Percentiles rank a stretch among this genome's conserved stretches.
phyloP scores from a whole-genome alignment of 2,888 invertebrate species.

The Thymelicus lineola region DNA sequence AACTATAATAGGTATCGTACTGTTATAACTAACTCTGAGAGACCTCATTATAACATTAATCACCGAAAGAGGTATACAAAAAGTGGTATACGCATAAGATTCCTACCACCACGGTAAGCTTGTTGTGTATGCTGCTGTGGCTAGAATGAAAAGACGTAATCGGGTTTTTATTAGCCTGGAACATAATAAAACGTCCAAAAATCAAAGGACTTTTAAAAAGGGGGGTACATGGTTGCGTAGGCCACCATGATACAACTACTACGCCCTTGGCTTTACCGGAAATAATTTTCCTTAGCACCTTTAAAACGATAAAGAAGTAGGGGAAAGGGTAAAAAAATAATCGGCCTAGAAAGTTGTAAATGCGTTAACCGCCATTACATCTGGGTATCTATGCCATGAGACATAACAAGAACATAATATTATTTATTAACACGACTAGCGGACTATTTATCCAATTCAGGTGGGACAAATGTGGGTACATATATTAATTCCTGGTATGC shows the following conservation, averaged over 20 bases:
- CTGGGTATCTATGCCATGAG: conserved; percentile 45
- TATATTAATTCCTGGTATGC: conserved; percentile 21
- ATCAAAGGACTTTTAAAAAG: background rate
- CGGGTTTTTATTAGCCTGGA: background rate
- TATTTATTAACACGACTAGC: conserved; percentile 44
- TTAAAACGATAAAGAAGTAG: background rate
- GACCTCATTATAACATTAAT: background rate
- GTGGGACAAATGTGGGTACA: conserved; percentile 36
- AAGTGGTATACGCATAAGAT: background rate
- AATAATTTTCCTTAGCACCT: background rate
- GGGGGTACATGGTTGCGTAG: background rate
- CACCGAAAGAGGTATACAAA: background rate
- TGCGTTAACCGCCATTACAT: conserved; percentile 33
- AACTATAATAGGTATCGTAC: background rate
- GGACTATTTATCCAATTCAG: conserved; percentile 46
- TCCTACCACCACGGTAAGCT: background rate
- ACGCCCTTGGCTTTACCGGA: background rate
- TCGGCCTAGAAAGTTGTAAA: background rate
- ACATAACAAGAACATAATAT: conserved; percentile 39
- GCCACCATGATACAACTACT: background rate
- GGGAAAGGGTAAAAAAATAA: background rate
- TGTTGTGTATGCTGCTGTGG: background rate
- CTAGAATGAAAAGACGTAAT: background rate
- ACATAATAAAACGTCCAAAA: background rate
- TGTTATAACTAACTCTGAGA: background rate